phyloP scores from a whole-genome alignment of 2,113 vertebrate species.

The Sakesphorus luctuosus region DNA sequence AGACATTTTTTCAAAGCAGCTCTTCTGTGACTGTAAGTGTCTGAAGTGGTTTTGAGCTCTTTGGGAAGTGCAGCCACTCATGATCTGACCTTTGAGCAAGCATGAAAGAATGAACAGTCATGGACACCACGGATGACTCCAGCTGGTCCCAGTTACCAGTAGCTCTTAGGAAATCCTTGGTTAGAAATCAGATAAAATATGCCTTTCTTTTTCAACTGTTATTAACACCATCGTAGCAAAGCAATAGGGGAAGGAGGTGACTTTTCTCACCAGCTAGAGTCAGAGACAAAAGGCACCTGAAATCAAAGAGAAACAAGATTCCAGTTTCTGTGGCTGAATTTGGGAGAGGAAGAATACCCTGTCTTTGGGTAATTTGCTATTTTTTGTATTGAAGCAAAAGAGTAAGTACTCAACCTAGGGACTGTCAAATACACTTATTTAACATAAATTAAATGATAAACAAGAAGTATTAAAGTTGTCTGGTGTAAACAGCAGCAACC shows the following conservation, averaged over 20 bases:
- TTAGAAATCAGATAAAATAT: background rate
- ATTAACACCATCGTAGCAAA: background rate
- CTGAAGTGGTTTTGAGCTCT: background rate
- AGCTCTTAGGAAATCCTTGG: background rate
- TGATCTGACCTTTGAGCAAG: fast-evolving
- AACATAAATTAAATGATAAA: background rate
- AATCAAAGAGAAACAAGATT: background rate
- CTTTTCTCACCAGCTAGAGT: background rate
- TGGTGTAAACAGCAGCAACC: background rate
- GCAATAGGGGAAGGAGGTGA: background rate
- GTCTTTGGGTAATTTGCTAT: background rate
- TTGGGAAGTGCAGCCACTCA: fast-evolving
- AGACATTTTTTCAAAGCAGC: background rate
- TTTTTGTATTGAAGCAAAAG: background rate
- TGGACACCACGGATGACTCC: fast-evolving
- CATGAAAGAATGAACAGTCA: background rate
- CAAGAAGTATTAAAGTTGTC: background rate
- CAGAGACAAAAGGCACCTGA: background rate
- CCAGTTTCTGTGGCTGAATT: background rate
- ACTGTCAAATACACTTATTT: background rate
- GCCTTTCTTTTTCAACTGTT: background rate
- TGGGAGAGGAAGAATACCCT: background rate
- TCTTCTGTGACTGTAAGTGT: background rate
- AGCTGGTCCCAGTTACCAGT: background rate
- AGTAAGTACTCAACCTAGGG: background rate